These are phyloP conservation scores for Sesia bembeciformis DNA, from an alignment of 2,888 invertebrate species.

Conservation along the genomic window DNA sequence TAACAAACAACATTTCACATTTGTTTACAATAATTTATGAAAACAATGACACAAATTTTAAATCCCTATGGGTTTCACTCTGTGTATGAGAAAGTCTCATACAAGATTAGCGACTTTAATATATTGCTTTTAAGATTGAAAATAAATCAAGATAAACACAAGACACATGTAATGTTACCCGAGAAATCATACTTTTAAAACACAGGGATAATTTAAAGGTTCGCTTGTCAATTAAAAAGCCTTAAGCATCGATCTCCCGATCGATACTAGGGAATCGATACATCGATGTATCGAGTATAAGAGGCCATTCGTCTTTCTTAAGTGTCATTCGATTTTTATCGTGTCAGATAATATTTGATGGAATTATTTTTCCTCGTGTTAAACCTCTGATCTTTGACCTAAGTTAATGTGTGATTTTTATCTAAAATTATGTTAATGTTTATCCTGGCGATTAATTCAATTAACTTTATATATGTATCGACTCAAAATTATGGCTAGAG, in stretches of 20 bases:
- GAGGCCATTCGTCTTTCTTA: slow-evolving; percentile 44
- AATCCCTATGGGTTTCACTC: background rate
- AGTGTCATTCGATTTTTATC: slow-evolving; percentile 53
- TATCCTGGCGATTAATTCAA: background rate
- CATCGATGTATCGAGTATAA: slow-evolving; percentile 20
- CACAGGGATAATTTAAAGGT: slow-evolving; percentile 20
- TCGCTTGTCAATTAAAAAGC: slow-evolving; percentile 43
- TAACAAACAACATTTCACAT: background rate
- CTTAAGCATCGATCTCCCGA: slow-evolving; percentile 41
- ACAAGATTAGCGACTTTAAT: background rate
- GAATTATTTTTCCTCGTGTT: slow-evolving; percentile 24
- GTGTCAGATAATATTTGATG: slow-evolving; percentile 24
- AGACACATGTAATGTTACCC: background rate
- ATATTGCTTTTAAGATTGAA: background rate
- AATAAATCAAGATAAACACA: background rate
- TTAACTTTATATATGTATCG: slow-evolving; percentile 2
- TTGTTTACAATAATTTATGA: background rate
- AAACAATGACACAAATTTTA: background rate
- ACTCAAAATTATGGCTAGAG: background rate
- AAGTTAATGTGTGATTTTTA: background rate
- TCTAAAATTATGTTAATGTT: background rate
- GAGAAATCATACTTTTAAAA: background rate
- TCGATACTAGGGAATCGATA: slow-evolving; percentile 35
- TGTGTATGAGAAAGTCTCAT: background rate
- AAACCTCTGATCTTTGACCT: slow-evolving; percentile 29